Evolutionary conservation across 2,888 invertebrate species (phyloP), one percentile per base, ranked within the genome.

Genomic region (Boloria euphrosyne): DNA sequence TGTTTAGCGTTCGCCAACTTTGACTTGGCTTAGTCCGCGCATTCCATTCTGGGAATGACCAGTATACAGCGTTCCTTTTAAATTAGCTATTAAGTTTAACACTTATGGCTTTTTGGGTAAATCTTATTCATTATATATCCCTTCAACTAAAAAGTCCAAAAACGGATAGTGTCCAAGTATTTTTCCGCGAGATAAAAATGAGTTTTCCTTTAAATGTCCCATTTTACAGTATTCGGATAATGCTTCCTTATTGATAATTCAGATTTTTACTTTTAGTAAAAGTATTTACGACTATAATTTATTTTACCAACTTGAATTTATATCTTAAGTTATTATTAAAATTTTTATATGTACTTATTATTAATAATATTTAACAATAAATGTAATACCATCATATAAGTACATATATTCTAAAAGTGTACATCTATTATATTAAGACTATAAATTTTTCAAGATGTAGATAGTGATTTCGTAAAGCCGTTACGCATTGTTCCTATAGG

Each of bases 401-500:
- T 43, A n/a, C 18, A 22, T 55, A 44, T 22, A 55, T 44, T 18
- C 10, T 17, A 13, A 18, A 44, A 7, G 14, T 44, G n/a, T 18
- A 44, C 13, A n/a, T 44, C 55, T 44, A 57, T 57, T 57, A 59
- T 59, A 49, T 47, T 31, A 49, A 31, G 49, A 49, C 47, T 63
- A 63, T 63, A 63, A 43, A 63, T 66, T 69, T 69, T 69, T 68
- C 65, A 60, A 68, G 68, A 66, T 65, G 70, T 70, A 70, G 65
- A 67, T 67, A 67, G 63, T 57, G 59, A 65, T 67, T 70, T 63
- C 65, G 68, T 68, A 53, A 61, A 71, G 74, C 78, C 78, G 76
- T 76, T 76, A 76, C 73, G 73, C 73, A 79, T 80, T 79, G 80
- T 79, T 75, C 73, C 73, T 74, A 75, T 73, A 64, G 75, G 72